Conservation (phyloP, 1,140 invertebrate genomes). For the Brachionus rubens region DNA sequence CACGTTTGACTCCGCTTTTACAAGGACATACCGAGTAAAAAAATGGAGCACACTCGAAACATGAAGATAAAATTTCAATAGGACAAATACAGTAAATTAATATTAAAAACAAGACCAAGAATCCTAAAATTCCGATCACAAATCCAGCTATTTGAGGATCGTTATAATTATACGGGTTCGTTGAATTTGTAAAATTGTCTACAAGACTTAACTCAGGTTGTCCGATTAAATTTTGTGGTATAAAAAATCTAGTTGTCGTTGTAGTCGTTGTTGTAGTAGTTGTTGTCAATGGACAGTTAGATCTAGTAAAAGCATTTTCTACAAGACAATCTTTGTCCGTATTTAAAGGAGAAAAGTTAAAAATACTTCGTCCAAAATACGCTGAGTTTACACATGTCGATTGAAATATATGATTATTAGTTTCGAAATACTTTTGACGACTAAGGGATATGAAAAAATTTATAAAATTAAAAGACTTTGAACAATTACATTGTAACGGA, state of each 20-base stretch:
- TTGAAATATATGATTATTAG: not conserved
- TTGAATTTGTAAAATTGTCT: too few relatives aligned
- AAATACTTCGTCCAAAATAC: too few relatives aligned
- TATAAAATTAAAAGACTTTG: not conserved
- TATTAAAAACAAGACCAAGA: conserved; percentile 5
- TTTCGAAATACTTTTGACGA: not conserved
- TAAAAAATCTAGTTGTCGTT: too few relatives aligned
- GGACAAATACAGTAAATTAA: conserved; percentile 39
- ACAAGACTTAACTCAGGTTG: too few relatives aligned
- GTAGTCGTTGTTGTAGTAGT: too few relatives aligned
- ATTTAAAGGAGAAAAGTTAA: too few relatives aligned
- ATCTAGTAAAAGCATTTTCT: too few relatives aligned
- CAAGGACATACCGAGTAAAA: conserved; percentile 38
- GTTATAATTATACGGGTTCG: not conserved
- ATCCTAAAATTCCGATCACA: conserved; percentile 11
- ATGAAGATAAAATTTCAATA: conserved; percentile 20
- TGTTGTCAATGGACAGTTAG: too few relatives aligned
- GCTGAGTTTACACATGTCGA: not conserved
- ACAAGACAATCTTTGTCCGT: too few relatives aligned
- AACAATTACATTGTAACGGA: not conserved
- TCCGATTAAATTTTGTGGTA: too few relatives aligned
- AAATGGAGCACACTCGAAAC: conserved; percentile 19
- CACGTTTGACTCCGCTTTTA: conserved; percentile 11
- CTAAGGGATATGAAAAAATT: not conserved
- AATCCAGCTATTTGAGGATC: conserved; percentile 32